Percentiles rank a stretch among this genome's conserved stretches.
Conservation (phyloP, 2,888 invertebrate species). For the Operophtera brumata region DNA sequence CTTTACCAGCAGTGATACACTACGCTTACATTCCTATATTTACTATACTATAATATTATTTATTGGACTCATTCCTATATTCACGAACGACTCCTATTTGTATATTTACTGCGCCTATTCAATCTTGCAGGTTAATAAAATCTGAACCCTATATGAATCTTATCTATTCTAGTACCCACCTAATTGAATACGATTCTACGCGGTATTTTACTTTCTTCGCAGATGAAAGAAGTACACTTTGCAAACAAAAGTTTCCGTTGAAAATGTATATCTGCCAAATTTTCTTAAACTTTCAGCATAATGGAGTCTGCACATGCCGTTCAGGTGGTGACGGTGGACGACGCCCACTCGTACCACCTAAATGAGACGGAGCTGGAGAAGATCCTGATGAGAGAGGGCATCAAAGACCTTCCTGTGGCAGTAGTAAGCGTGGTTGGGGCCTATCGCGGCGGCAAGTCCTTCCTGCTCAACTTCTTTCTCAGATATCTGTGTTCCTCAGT, state of each 20-base stretch:
- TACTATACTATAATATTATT: too few relatives aligned
- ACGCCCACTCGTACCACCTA: slow-evolving; percentile 24
- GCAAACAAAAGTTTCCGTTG: background rate
- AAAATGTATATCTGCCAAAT: background rate
- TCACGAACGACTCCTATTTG: too few relatives aligned
- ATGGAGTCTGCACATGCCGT: slow-evolving; percentile 18
- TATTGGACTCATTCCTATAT: too few relatives aligned
- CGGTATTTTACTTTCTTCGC: too few relatives aligned
- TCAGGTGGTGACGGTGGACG: slow-evolving; percentile 22
- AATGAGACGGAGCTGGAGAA: slow-evolving; percentile 25
- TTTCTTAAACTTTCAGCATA: background rate
- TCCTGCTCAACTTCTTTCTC: slow-evolving; percentile 39
- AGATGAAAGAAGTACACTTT: too few relatives aligned
- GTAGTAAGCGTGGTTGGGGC: slow-evolving; percentile 41
- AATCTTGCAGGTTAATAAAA: too few relatives aligned
- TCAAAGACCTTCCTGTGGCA: slow-evolving; percentile 36
- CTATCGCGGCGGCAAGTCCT: slow-evolving; percentile 42
- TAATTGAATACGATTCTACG: too few relatives aligned
- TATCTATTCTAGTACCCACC: too few relatives aligned
- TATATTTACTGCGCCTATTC: too few relatives aligned
- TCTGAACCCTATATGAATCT: too few relatives aligned
- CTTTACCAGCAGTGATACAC: too few relatives aligned
- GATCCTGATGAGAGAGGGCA: slow-evolving; percentile 28
- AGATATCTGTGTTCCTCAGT: slow-evolving; percentile 38
- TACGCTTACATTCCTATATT: too few relatives aligned